Evolutionary conservation across 2,888 invertebrate species (phyloP).

Genomic region (Notodromas monacha): DNA sequence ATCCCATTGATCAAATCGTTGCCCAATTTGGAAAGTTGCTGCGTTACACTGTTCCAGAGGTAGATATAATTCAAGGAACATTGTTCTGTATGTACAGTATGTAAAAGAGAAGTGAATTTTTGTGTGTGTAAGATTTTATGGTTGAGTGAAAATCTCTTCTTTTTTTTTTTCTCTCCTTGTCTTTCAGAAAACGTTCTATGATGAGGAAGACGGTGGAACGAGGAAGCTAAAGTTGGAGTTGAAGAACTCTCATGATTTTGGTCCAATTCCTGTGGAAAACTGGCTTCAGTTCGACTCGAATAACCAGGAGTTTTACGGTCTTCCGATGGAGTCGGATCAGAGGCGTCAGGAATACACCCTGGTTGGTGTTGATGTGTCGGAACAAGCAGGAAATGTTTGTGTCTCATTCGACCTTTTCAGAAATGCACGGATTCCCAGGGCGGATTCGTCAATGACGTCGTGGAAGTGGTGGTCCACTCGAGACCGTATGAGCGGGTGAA

Average conservation of each 20-base stretch:
- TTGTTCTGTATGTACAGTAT: too few species aligned
- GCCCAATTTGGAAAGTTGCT: slow-evolving; percentile 49
- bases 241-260: slow-evolving; percentile 30
- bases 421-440: slow-evolving; percentile 36
- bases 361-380: slow-evolving; percentile 18
- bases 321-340: slow-evolving; percentile 35
- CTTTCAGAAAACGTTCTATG: slow-evolving; percentile 65
- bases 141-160: slow-evolving; percentile 5
- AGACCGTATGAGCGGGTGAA: slow-evolving; percentile 24
- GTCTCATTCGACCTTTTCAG: not conserved
- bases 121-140: not conserved
- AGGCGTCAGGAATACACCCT: slow-evolving; percentile 43
- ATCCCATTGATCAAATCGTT: slow-evolving; percentile 49
- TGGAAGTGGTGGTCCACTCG: slow-evolving; percentile 35
- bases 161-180: not conserved
- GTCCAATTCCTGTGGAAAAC: slow-evolving; percentile 27
- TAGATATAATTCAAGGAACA: too few species aligned
- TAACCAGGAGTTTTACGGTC: slow-evolving; percentile 59
- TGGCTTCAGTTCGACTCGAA: slow-evolving; percentile 68
- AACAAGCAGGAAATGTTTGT: too few species aligned
- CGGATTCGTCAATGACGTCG: slow-evolving; percentile 38
- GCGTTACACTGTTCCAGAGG: slow-evolving; percentile 43
- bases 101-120: too few species aligned
- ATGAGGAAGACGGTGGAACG: slow-evolving; percentile 47
- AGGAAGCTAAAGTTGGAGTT: slow-evolving; percentile 34